Percentiles rank a stretch among this genome's conserved stretches.
These are phyloP conservation scores for Pyrocoelia pectoralis DNA, from an alignment of 2,888 invertebrate genomes.

Conservation along the genomic window DNA sequence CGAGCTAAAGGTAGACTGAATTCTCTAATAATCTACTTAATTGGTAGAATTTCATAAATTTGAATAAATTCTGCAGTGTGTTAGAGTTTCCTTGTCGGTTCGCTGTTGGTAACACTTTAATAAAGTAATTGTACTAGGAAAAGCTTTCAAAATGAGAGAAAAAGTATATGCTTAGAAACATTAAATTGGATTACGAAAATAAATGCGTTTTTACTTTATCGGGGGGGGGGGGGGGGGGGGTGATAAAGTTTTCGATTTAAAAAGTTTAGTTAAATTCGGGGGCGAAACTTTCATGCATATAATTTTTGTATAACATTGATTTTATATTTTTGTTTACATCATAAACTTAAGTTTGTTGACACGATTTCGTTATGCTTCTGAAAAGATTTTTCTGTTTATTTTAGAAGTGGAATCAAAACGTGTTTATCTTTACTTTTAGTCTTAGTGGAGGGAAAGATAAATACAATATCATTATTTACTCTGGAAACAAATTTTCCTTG, in stretches of 20 bases:
- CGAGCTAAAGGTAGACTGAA: constrained; percentile 33
- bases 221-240: neutral
- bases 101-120: constrained; percentile 6
- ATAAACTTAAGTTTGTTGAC: neutral
- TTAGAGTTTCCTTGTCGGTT: constrained; percentile 18
- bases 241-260: neutral
- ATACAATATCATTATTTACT: no score
- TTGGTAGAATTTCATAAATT: constrained; percentile 24
- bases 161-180: constrained; percentile 13
- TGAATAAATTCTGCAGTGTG: constrained; percentile 28
- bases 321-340: neutral
- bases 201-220: neutral
- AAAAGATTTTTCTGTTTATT: neutral
- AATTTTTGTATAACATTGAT: neutral
- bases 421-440: neutral
- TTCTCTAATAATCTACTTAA: constrained; percentile 29
- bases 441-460: no score
- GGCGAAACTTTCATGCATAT: neutral
- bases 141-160: neutral
- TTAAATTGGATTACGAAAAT: constrained; percentile 7
- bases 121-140: constrained; percentile 16
- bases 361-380: neutral
- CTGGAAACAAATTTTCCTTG: no score
- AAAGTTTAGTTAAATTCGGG: neutral
- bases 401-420: neutral